Percentiles rank a stretch among this genome's conserved stretches.
Conservation (phyloP, 2,797 vertebrate species). For the Acrossocheilus fasciatus region DNA sequence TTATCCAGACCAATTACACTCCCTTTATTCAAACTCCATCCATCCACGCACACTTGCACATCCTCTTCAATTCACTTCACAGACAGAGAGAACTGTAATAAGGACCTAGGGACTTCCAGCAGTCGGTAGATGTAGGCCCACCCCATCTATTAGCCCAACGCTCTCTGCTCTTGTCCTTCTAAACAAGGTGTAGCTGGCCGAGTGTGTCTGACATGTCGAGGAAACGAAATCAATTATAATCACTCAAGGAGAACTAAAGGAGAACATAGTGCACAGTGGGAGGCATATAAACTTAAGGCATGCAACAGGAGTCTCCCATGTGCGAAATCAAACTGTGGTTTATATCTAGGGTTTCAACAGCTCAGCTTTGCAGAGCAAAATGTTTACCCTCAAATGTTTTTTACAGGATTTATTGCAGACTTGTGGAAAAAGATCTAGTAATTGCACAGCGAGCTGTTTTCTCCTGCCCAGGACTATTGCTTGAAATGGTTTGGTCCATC, state of each 20-base stretch:
- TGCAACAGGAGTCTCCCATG: constrained; percentile 8
- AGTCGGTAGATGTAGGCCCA: constrained; percentile 15
- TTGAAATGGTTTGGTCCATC: constrained; percentile 24
- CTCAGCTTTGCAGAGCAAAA: constrained; percentile 25
- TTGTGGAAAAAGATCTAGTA: constrained; percentile 32
- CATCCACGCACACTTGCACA: constrained; percentile 40
- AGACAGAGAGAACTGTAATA: constrained; percentile 31
- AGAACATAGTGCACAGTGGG: constrained; percentile 14
- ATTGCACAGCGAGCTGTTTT: constrained; percentile 41
- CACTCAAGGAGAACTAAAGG: constrained; percentile 45
- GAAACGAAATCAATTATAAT: constrained; percentile 27
- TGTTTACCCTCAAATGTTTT: constrained; percentile 40
- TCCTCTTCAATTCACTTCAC: constrained; percentile 46
- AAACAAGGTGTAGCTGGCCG: constrained; percentile 28
- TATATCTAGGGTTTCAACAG: constrained; percentile 33
- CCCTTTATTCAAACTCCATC: constrained; percentile 53
- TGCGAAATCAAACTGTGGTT: constrained; percentile 31
- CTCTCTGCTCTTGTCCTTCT: constrained; percentile 6
- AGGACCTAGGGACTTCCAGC: constrained; percentile 12
- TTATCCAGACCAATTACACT: constrained; percentile 64
- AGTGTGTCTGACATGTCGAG: constrained; percentile 47
- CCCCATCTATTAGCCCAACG: neutral
- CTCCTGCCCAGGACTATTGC: constrained; percentile 28
- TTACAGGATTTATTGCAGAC: constrained; percentile 24
- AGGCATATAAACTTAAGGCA: constrained; percentile 37